These are phyloP conservation scores for Emys orbicularis DNA, from an alignment of 2,797 vertebrate species.

Conservation along the genomic window DNA sequence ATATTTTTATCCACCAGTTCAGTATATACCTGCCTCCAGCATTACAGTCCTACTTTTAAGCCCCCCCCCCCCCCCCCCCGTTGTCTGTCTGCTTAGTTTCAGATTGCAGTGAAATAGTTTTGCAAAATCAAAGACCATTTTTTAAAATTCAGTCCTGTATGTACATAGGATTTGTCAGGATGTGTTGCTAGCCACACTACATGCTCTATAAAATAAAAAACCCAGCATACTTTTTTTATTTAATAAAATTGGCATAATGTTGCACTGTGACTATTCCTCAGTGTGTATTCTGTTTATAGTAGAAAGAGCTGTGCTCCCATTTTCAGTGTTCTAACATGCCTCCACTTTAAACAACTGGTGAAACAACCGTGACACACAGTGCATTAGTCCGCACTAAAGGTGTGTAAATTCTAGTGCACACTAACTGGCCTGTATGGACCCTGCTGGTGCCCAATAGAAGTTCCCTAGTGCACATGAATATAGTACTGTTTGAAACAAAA, in stretches of 20 bases:
- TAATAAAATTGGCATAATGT: background rate
- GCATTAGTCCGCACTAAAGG: too few species aligned
- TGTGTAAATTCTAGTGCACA: too few species aligned
- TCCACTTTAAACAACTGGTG: too few species aligned
- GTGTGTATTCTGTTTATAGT: background rate
- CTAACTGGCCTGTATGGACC: too few species aligned
- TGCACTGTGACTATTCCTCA: background rate
- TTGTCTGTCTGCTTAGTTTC: background rate
- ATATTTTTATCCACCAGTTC: background rate
- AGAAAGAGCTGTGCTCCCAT: background rate
- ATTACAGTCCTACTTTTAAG: background rate
- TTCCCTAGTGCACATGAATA: too few species aligned
- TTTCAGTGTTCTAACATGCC: too few species aligned
- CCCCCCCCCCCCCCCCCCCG: rapidly evolving
- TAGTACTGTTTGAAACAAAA: too few species aligned
- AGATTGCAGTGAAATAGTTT: background rate
- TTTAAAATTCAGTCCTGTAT: background rate
- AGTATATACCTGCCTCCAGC: background rate
- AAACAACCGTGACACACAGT: too few species aligned
- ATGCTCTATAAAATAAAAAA: too few species aligned
- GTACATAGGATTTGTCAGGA: background rate
- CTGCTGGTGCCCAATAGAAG: too few species aligned
- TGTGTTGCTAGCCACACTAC: background rate
- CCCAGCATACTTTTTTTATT: background rate
- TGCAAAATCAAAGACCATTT: background rate